Base-by-base conservation (phyloP, 2,888 invertebrate species). In the Teleiodes luculella region DNA sequence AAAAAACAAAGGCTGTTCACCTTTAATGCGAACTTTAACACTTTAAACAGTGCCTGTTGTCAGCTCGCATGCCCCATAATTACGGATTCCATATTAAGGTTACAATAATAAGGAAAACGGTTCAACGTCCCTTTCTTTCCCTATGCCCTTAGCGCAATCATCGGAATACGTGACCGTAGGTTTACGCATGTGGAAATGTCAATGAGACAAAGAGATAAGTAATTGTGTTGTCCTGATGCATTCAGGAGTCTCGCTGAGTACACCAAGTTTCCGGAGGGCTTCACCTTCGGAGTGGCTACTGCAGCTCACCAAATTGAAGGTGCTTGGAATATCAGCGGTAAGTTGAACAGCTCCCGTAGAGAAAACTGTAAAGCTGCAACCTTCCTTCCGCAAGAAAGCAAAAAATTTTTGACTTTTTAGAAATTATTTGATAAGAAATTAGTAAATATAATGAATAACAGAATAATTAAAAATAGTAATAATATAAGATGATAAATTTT, bases 251-350 rank as follows among this genome's bases (percentile, higher is more conserved):
- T 71, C 11, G 79, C 78, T 18, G 72, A 70, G 2, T 79, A 87
- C 66, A 87, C 82, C 2, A 86, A 86, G 60, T 90, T 90, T 59
- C 89, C 90, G 20, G 83, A 84, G 54, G 83, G 82, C 14, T 90
- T 90, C 56, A 85, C 82, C 3, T 90, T 90, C 56, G 90, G 90
- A 36, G 88, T 90, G 6, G 90, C 90, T 2, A 90, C 93, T 10
- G 90, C 92, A 1, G 77, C 92, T 20, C 91, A 92, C 71, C 93
- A 93, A 74, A 90, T 92, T 45, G 93, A 93, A 75, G 93, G 93
- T 7, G 91, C 89, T 6, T 92, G 92, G 92, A 91, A 92, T 68
- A 83, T 83, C 41, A 90, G 85, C 61, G 92, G 92, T 92, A 72
- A 88, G 91, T 60, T 2, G 10, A n/a, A n/a, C n/a, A n/a, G n/a